Conservation (phyloP, 2,113 vertebrate species). For the Vulpes lagopus region DNA sequence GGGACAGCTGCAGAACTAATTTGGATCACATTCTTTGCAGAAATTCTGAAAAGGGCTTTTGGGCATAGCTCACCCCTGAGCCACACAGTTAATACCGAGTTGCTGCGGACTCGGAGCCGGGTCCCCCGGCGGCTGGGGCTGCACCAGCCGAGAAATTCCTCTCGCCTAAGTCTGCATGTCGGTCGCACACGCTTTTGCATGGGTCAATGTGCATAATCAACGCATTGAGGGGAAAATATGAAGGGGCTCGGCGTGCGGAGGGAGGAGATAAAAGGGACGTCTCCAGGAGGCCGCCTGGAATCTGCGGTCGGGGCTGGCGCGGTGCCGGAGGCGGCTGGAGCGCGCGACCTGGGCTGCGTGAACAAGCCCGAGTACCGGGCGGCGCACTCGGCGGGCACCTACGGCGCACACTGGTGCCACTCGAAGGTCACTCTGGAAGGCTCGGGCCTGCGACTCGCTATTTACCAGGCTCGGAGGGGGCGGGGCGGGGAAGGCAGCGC, state of each 20-base stretch:
- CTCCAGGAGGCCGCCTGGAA: conserved; percentile 62
- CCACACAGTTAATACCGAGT: conserved; percentile 52
- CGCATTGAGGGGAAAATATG: conserved; percentile 65
- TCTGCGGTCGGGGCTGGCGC: conserved; percentile 25
- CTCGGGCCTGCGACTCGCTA: conserved; percentile 62
- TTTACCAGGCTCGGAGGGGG: conserved; percentile 58
- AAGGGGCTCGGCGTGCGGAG: background rate
- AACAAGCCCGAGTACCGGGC: conserved; percentile 70
- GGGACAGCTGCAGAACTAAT: conserved; percentile 81
- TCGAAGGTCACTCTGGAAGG: conserved; percentile 72
- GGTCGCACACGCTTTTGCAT: conserved; percentile 68
- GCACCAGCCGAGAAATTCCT: conserved; percentile 71
- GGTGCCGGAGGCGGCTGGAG: conserved; percentile 64
- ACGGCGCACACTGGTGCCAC: conserved; percentile 16
- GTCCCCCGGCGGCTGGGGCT: conserved; percentile 55
- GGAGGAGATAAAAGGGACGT: conserved; percentile 54
- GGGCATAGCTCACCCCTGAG: conserved; percentile 56
- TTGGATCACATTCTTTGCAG: conserved; percentile 80
- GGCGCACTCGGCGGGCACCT: conserved; percentile 39
- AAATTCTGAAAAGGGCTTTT: conserved; percentile 79
- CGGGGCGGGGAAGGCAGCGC: conserved; percentile 22
- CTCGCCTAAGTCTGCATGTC: conserved; percentile 64
- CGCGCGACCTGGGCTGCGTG: conserved; percentile 55
- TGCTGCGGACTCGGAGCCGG: conserved; percentile 52
- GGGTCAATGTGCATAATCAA: conserved; percentile 74